These are phyloP conservation scores for Gymnocephalus cernua DNA, from an alignment of 2,113 vertebrate species.

Conservation along the genomic window DNA sequence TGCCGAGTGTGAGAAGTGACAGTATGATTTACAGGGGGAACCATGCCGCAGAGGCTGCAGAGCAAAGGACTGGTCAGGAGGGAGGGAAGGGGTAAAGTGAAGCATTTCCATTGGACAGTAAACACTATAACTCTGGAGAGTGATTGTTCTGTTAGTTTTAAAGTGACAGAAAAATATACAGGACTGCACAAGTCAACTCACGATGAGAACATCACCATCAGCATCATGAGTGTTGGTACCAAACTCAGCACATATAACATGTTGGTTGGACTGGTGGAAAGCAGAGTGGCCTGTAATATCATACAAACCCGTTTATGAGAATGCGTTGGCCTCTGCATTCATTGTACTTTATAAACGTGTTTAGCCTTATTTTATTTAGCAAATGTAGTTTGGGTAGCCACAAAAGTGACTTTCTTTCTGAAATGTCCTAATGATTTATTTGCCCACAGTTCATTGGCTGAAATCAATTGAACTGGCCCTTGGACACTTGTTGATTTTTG, in stretches of 20 bases:
- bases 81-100: conserved; percentile 22
- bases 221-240: background rate
- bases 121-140: conserved; percentile 34
- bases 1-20: conserved; percentile 82
- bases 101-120: conserved; percentile 58
- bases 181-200: background rate
- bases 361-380: background rate
- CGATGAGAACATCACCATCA: conserved; percentile 11
- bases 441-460: background rate
- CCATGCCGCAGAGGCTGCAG: conserved; percentile 50
- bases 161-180: conserved; percentile 39
- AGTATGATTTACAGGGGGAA: conserved; percentile 75
- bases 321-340: background rate
- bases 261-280: background rate
- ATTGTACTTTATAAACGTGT: background rate
- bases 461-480: background rate
- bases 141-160: conserved; percentile 25
- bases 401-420: background rate
- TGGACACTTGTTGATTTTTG: background rate
- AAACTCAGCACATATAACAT: background rate
- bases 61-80: conserved; percentile 11
- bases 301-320: too few relatives aligned
- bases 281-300: background rate
- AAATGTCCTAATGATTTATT: background rate
- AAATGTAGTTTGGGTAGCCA: background rate